These are phyloP conservation scores for Cheumatopsyche charites DNA, from an alignment of 1,140 invertebrate genomes.

Conservation along the genomic window DNA sequence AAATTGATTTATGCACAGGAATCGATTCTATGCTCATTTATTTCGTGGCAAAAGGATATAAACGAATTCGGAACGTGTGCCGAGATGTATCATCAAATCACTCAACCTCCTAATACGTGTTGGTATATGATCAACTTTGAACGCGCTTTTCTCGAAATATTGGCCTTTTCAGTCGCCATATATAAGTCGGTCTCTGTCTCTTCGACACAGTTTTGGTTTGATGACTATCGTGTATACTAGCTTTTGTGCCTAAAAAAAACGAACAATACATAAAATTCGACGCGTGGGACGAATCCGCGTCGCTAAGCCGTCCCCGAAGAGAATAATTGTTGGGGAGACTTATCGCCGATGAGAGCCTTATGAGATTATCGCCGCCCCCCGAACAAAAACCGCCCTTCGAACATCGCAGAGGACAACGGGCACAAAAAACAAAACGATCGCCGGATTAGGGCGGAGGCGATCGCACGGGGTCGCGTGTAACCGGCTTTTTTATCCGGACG, in stretches of 20 bases:
- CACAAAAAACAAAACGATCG: conserved; percentile 33
- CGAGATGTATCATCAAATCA: too few species aligned
- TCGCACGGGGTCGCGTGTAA: too few species aligned
- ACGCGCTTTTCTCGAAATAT: too few species aligned
- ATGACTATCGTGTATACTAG: not conserved
- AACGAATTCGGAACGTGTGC: too few species aligned
- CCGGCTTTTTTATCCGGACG: not conserved
- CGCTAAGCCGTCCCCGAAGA: conserved; percentile 29
- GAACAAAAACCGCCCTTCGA: not conserved
- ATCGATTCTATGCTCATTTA: too few species aligned
- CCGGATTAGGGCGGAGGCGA: conserved; percentile 20
- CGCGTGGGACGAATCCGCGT: not conserved
- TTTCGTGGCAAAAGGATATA: too few species aligned
- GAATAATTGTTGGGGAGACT: conserved; percentile 36
- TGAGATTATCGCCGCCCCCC: conserved; percentile 32
- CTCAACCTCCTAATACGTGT: too few species aligned
- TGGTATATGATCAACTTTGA: too few species aligned
- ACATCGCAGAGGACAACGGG: conserved; percentile 17
- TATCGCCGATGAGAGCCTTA: conserved; percentile 36
- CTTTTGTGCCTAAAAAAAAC: not conserved
- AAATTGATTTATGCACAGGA: too few species aligned
- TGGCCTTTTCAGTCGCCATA: too few species aligned
- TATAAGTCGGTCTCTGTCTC: too few species aligned
- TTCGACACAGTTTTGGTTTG: too few species aligned
- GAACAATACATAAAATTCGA: conserved; percentile 1